These are phyloP conservation scores for Orestias chungarensis DNA, from an alignment of 2,797 vertebrate genomes.

Conservation along the genomic window DNA sequence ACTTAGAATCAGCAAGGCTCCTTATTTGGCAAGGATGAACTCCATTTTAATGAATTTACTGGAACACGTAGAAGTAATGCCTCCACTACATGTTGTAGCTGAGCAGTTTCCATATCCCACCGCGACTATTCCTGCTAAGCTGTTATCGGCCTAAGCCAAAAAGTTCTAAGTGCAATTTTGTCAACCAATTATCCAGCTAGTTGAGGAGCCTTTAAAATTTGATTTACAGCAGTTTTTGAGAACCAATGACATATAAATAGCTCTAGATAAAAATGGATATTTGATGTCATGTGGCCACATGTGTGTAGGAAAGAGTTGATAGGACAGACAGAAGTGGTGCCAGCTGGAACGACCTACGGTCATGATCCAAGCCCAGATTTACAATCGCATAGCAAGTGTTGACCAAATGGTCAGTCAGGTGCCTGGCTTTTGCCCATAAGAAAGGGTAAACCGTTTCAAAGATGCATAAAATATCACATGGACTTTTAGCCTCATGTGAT, in stretches of 20 bases:
- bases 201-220: slow-evolving; percentile 6
- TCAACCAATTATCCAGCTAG: slow-evolving; percentile 14
- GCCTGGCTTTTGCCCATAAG: slow-evolving; percentile 6
- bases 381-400: slow-evolving; percentile 48
- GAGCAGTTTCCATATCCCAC: slow-evolving; percentile 31
- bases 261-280: slow-evolving; percentile 10
- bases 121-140: slow-evolving; percentile 1
- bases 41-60: slow-evolving; percentile 25
- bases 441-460: slow-evolving; percentile 14
- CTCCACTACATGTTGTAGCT: slow-evolving; percentile 17
- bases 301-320: slow-evolving; percentile 39
- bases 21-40: slow-evolving; percentile 20
- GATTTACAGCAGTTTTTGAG: slow-evolving; percentile 13
- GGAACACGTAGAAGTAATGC: slow-evolving; percentile 30
- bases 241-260: slow-evolving; percentile 20
- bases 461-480: slow-evolving; percentile 8
- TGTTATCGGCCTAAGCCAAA: slow-evolving; percentile 15
- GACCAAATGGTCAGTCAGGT: slow-evolving; percentile 61
- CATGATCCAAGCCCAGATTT: slow-evolving; percentile 49
- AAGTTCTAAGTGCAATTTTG: not conserved
- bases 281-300: slow-evolving; percentile 19
- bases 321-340: slow-evolving; percentile 26
- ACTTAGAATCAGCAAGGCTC: slow-evolving; percentile 25
- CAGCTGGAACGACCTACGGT: slow-evolving; percentile 47
- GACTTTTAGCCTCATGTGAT: slow-evolving; percentile 37